These are phyloP conservation scores for Poecilobothrus nobilitatus DNA, from an alignment of 2,888 invertebrate species.

Conservation along the genomic window DNA sequence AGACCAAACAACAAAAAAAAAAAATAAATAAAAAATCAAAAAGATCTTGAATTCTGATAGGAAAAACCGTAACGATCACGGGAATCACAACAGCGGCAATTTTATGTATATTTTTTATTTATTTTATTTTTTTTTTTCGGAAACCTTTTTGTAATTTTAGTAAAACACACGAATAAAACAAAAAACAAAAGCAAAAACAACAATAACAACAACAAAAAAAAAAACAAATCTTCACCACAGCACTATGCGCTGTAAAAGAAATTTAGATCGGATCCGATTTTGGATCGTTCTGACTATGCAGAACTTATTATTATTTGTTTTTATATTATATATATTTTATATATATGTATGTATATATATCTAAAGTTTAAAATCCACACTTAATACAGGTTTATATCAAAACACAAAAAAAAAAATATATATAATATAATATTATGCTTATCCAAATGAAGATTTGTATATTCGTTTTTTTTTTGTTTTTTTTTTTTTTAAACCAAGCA, in stretches of 20 bases:
- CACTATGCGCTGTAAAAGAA: neutral
- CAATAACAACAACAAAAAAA: constrained; percentile 3
- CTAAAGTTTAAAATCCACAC: neutral
- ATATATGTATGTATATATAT: no score
- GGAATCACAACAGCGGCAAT: constrained; percentile 17
- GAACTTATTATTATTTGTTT: neutral
- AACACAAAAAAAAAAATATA: no score
- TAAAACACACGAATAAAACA: neutral
- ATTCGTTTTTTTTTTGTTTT: neutral
- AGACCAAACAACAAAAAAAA: no score
- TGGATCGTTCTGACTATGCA: neutral
- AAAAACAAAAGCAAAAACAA: neutral
- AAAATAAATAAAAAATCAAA: no score
- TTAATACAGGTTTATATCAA: neutral
- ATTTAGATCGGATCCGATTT: neutral
- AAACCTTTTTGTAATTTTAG: neutral
- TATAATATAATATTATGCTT: no score
- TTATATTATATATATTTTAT: no score
- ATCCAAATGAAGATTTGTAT: neutral
- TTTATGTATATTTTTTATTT: no score
- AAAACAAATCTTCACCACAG: neutral
- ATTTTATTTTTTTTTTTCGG: constrained; percentile 4
- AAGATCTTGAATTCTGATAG: constrained; percentile 23
- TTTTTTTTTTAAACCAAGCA: no score
- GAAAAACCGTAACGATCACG: constrained; percentile 22